phyloP scores from a whole-genome alignment of 1,140 invertebrate species.

The Drosophila sproati region DNA sequence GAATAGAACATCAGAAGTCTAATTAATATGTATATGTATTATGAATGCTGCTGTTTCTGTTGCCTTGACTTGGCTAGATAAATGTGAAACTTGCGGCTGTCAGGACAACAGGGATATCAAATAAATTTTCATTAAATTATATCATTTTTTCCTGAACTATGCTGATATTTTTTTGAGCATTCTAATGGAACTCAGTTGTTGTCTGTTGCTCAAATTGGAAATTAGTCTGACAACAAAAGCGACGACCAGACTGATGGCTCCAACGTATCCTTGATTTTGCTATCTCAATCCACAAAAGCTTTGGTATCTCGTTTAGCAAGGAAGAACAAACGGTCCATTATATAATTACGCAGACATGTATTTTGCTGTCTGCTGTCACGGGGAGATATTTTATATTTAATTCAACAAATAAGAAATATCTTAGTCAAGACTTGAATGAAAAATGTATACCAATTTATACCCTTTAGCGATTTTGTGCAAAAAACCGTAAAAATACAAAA shows the following conservation, averaged over 20 bases:
- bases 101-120: slow-evolving; percentile 41
- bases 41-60: background rate
- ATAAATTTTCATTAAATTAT: slow-evolving; percentile 48
- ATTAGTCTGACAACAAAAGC: slow-evolving; percentile 56
- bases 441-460: slow-evolving; percentile 5
- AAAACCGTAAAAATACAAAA: slow-evolving; percentile 1
- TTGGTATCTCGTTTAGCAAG: slow-evolving; percentile 57
- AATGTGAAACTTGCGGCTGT: slow-evolving; percentile 22
- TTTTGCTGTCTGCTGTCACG: background rate
- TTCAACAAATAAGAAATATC: slow-evolving; percentile 14
- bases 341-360: slow-evolving; percentile 56
- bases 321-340: slow-evolving; percentile 55
- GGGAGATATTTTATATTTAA: background rate
- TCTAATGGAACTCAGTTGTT: slow-evolving; percentile 19
- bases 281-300: background rate
- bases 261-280: background rate
- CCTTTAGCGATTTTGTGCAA: background rate
- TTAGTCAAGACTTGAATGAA: slow-evolving; percentile 6
- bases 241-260: slow-evolving; percentile 7
- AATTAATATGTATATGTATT: slow-evolving; percentile 38
- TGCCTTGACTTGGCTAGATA: slow-evolving; percentile 7
- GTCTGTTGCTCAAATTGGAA: slow-evolving; percentile 41
- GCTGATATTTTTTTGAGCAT: slow-evolving; percentile 7
- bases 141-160: slow-evolving; percentile 6
- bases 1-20: slow-evolving; percentile 19